Percentiles rank a stretch among this genome's conserved stretches.
Conservation (phyloP, 2,888 invertebrate species). For the Limnephilus lunatus region DNA sequence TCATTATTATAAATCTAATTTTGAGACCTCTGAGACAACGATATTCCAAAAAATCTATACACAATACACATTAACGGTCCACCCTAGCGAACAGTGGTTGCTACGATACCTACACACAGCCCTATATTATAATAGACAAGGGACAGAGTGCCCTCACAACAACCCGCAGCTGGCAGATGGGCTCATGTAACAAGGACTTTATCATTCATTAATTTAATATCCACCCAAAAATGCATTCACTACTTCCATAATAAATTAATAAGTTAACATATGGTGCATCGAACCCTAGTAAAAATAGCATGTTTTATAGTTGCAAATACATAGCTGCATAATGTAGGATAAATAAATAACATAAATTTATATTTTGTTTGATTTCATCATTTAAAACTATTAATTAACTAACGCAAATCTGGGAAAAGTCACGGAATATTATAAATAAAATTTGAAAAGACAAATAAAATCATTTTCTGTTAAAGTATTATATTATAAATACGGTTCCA, state of each 20-base stretch:
- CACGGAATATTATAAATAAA: no score
- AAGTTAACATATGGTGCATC: background rate
- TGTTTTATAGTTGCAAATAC: background rate
- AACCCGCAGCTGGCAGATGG: background rate
- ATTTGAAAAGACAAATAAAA: no score
- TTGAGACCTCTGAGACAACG: no score
- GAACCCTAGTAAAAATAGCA: background rate
- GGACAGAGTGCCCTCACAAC: background rate
- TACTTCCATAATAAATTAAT: background rate
- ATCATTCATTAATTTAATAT: background rate
- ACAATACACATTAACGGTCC: background rate
- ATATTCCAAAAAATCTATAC: background rate
- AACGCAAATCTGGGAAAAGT: no score
- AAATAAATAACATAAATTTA: no score
- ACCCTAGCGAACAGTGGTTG: background rate
- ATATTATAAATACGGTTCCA: no score
- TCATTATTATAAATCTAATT: no score
- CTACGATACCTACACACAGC: background rate
- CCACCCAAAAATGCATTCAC: background rate
- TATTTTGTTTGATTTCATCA: no score
- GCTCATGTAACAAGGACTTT: background rate
- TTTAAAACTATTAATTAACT: no score
- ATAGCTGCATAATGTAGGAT: no score
- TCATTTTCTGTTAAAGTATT: no score
- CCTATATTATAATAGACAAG: background rate